These are phyloP conservation scores for Augiades crinisus DNA, from an alignment of 2,888 invertebrate species.

Conservation along the genomic window DNA sequence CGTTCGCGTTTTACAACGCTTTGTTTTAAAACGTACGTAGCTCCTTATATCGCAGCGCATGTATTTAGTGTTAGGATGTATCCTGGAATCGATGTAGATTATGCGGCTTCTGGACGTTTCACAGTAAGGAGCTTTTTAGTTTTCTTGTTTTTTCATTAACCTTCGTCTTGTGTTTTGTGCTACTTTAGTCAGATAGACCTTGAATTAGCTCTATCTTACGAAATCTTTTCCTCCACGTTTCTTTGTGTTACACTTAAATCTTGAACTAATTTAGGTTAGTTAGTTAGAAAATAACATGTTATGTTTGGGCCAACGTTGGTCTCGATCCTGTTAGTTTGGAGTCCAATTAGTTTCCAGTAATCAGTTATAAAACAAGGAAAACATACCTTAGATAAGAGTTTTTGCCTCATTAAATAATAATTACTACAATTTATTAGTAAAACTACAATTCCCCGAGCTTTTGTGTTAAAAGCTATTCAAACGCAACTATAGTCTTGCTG, in stretches of 20 bases:
- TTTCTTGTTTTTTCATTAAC: slow-evolving; percentile 48
- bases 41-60: slow-evolving; percentile 48
- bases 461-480: slow-evolving; percentile 54
- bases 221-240: slow-evolving; percentile 53
- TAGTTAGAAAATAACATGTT: neutral
- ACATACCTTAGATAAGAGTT: slow-evolving; percentile 6
- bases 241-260: slow-evolving; percentile 44
- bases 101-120: slow-evolving; percentile 39
- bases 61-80: slow-evolving; percentile 48
- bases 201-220: slow-evolving; percentile 51
- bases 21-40: slow-evolving; percentile 49
- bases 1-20: slow-evolving; percentile 43
- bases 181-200: slow-evolving; percentile 56
- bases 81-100: slow-evolving; percentile 59
- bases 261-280: slow-evolving; percentile 22
- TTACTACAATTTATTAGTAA: slow-evolving; percentile 9
- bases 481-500: slow-evolving; percentile 56
- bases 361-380: neutral
- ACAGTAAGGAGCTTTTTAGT: slow-evolving; percentile 44
- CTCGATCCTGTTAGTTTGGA: neutral
- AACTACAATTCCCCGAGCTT: slow-evolving; percentile 44
- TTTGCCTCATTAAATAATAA: neutral
- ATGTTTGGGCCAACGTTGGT: neutral
- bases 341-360: slow-evolving; percentile 11
- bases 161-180: too few relatives aligned